Conservation (phyloP, 1,140 invertebrate genomes). For the Brachionus rubens region DNA sequence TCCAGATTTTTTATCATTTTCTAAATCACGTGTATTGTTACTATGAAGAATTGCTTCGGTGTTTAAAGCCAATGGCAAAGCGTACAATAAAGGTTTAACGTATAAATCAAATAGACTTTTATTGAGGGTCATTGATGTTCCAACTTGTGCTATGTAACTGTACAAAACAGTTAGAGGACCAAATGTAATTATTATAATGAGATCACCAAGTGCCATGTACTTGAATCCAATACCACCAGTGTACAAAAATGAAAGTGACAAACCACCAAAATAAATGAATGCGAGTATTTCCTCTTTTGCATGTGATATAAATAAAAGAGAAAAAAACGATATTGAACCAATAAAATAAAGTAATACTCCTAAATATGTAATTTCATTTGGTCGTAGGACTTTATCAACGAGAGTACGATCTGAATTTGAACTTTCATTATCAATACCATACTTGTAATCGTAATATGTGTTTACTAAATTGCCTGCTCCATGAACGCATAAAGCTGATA, state of each 20-base stretch:
- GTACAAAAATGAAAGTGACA: slow-evolving; percentile 74
- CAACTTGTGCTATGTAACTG: slow-evolving; percentile 84
- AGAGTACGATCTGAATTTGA: slow-evolving; percentile 78
- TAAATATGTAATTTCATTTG: slow-evolving; percentile 78
- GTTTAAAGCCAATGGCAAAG: slow-evolving; percentile 84
- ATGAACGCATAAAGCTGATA: slow-evolving; percentile 83
- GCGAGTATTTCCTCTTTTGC: slow-evolving; percentile 89
- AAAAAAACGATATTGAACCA: slow-evolving; percentile 82
- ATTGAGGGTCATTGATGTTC: slow-evolving; percentile 65
- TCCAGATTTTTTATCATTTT: slow-evolving; percentile 76
- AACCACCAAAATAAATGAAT: slow-evolving; percentile 85
- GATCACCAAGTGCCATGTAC: slow-evolving; percentile 84
- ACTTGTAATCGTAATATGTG: slow-evolving; percentile 66
- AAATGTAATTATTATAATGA: slow-evolving; percentile 84
- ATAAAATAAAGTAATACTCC: slow-evolving; percentile 80
- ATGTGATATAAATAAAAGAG: slow-evolving; percentile 74
- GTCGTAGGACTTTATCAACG: slow-evolving; percentile 80
- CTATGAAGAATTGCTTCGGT: slow-evolving; percentile 90
- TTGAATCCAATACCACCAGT: slow-evolving; percentile 82
- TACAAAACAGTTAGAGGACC: slow-evolving; percentile 90
- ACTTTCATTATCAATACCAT: slow-evolving; percentile 69
- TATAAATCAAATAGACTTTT: neutral
- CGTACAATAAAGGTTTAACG: slow-evolving; percentile 73
- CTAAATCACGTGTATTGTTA: slow-evolving; percentile 86
- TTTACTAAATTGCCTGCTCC: slow-evolving; percentile 94